These are phyloP conservation scores for Byasa hedistus DNA, from an alignment of 2,888 invertebrate species.

Conservation along the genomic window DNA sequence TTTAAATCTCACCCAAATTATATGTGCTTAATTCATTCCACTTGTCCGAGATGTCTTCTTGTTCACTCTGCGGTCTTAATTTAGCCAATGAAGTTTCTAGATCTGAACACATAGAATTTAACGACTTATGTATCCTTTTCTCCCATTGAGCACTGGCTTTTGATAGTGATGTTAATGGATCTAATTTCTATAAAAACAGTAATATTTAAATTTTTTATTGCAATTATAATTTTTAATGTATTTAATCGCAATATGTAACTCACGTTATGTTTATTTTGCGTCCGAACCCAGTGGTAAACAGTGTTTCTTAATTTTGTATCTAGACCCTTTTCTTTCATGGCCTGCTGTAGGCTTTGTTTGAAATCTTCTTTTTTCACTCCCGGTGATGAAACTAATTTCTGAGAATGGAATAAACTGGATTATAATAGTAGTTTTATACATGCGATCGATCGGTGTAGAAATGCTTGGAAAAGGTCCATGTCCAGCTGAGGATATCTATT, in stretches of 20 bases:
- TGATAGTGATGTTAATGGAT: constrained; percentile 86
- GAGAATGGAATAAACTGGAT: constrained; percentile 32
- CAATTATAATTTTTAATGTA: not conserved
- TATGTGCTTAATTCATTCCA: constrained; percentile 97
- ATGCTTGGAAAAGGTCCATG: no score
- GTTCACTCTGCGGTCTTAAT: constrained; percentile 86
- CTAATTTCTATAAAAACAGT: constrained; percentile 68
- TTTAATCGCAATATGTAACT: constrained; percentile 35
- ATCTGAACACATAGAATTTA: constrained; percentile 97
- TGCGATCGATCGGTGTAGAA: no score
- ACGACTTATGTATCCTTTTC: constrained; percentile 94
- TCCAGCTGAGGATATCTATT: no score
- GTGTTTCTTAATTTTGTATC: constrained; percentile 91
- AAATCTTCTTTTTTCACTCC: constrained; percentile 88
- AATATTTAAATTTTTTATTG: not conserved
- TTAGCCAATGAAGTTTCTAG: constrained; percentile 91
- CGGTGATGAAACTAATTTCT: constrained; percentile 89
- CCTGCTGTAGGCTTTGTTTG: constrained; percentile 86
- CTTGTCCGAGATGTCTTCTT: constrained; percentile 89
- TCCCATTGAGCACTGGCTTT: constrained; percentile 96
- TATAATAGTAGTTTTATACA: no score
- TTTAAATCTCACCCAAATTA: constrained; percentile 82
- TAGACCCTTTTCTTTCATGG: constrained; percentile 87
- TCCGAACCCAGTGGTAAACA: constrained; percentile 89
- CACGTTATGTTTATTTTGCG: constrained; percentile 71